These are phyloP conservation scores for Chesias legatella DNA, from an alignment of 2,888 invertebrate species.

Conservation along the genomic window DNA sequence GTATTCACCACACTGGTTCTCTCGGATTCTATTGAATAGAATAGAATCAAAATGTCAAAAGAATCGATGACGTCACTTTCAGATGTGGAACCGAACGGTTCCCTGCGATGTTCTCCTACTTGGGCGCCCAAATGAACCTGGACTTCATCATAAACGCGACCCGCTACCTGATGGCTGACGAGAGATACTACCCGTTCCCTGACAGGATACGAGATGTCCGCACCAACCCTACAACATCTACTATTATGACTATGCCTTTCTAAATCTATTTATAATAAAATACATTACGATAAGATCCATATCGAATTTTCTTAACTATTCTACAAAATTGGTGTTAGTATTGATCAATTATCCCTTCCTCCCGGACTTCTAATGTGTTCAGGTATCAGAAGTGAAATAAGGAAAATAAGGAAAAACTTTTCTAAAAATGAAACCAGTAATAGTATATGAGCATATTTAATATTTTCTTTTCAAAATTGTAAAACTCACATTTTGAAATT, in stretches of 20 bases:
- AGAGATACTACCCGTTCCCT: conserved; percentile 46
- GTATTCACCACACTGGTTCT: too few relatives aligned
- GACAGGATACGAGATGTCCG: conserved; percentile 34
- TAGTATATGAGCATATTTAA: conserved; percentile 80
- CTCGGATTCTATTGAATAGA: too few relatives aligned
- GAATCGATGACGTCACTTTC: too few relatives aligned
- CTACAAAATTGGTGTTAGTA: neutral
- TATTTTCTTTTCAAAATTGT: conserved; percentile 81
- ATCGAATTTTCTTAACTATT: too few relatives aligned
- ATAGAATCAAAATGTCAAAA: too few relatives aligned
- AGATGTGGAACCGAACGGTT: conserved; percentile 69
- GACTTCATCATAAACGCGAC: conserved; percentile 61
- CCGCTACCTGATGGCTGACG: conserved; percentile 50
- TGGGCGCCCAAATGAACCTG: conserved; percentile 50
- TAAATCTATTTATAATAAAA: too few relatives aligned
- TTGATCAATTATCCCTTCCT: too few relatives aligned
- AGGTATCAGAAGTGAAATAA: too few relatives aligned
- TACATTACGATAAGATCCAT: too few relatives aligned
- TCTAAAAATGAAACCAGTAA: conserved; percentile 49
- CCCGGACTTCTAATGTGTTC: too few relatives aligned
- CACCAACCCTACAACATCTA: neutral
- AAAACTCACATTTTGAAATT: conserved; percentile 81
- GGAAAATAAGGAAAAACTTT: too few relatives aligned
- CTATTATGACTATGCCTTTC: neutral
- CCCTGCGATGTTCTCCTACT: conserved; percentile 63